Conservation (phyloP, 2,113 vertebrate genomes). For the Elaphurus davidianus region DNA sequence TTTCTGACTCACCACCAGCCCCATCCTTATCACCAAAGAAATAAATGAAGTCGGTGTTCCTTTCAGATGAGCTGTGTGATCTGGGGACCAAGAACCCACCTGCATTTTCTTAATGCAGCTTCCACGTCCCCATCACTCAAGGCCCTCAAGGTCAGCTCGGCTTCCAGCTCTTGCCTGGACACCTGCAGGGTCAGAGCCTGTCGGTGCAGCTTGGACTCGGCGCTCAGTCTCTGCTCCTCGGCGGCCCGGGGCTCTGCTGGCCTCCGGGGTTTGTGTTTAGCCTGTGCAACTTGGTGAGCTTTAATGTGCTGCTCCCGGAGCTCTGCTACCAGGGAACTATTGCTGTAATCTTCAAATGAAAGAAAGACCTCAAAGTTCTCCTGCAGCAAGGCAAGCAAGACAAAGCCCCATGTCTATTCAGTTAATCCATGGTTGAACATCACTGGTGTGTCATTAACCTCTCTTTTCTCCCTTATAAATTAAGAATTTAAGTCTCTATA, state of each 20-base stretch:
- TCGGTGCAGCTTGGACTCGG: constrained; percentile 82
- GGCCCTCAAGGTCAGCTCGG: constrained; percentile 87
- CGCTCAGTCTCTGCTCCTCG: constrained; percentile 71
- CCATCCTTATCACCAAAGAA: no score
- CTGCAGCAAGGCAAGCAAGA: constrained; percentile 76
- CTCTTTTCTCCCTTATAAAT: background rate
- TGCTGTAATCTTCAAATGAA: constrained; percentile 86
- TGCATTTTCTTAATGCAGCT: constrained; percentile 89
- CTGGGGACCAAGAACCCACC: constrained; percentile 72
- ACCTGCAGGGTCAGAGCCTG: constrained; percentile 87
- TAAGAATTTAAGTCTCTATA: background rate
- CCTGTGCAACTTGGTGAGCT: constrained; percentile 81
- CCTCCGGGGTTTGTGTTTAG: constrained; percentile 49
- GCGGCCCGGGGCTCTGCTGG: background rate
- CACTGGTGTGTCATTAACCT: background rate
- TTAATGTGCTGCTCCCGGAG: constrained; percentile 88
- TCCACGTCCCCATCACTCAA: constrained; percentile 86
- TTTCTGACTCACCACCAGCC: background rate
- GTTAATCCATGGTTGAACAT: background rate
- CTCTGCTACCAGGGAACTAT: constrained; percentile 80
- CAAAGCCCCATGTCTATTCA: background rate
- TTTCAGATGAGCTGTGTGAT: background rate
- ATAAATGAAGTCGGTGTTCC: rapidly evolving
- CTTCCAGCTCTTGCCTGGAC: constrained; percentile 87
- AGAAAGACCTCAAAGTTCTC: constrained; percentile 93